phyloP scores from a whole-genome alignment of 2,797 vertebrate genomes.

The Parambassis ranga region DNA sequence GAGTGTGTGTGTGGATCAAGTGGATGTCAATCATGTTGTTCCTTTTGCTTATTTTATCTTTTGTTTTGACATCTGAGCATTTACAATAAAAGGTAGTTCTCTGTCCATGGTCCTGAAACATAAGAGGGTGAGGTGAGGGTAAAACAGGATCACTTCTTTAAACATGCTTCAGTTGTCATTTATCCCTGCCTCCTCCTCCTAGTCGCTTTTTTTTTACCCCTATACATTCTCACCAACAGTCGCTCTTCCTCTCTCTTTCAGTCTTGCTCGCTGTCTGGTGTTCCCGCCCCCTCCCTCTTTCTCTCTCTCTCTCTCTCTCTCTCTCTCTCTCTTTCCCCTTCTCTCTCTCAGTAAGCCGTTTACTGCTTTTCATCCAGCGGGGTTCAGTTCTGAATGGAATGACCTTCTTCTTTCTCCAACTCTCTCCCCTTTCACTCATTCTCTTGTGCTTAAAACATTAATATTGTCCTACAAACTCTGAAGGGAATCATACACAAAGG shows the following conservation, averaged over 20 bases:
- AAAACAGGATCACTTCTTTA: conserved; percentile 8
- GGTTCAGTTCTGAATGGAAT: conserved; percentile 54
- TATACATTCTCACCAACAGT: conserved; percentile 9
- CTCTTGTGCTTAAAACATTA: conserved; percentile 32
- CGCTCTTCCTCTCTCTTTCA: conserved; percentile 25
- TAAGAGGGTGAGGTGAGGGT: not conserved
- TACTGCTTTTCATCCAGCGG: conserved; percentile 36
- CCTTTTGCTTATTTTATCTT: not conserved
- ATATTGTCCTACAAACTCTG: conserved; percentile 38
- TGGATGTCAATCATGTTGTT: not conserved
- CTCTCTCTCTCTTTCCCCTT: not conserved
- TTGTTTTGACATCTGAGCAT: not conserved
- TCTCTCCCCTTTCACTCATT: conserved; percentile 5
- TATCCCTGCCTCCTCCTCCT: conserved; percentile 2
- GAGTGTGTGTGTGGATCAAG: not conserved
- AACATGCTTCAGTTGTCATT: conserved; percentile 26
- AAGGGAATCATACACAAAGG: conserved; percentile 7
- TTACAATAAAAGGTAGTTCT: conserved; percentile 6
- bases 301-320: not conserved
- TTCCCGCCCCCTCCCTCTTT: conserved; percentile 23
- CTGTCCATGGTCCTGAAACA: conserved; percentile 75
- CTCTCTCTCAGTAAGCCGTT: conserved; percentile 37
- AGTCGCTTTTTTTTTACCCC: not conserved
- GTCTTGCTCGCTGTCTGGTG: conserved; percentile 41
- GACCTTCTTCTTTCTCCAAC: conserved; percentile 37